phyloP scores from a whole-genome alignment of 2,888 invertebrate species.

The Exephanes ischioxanthus region DNA sequence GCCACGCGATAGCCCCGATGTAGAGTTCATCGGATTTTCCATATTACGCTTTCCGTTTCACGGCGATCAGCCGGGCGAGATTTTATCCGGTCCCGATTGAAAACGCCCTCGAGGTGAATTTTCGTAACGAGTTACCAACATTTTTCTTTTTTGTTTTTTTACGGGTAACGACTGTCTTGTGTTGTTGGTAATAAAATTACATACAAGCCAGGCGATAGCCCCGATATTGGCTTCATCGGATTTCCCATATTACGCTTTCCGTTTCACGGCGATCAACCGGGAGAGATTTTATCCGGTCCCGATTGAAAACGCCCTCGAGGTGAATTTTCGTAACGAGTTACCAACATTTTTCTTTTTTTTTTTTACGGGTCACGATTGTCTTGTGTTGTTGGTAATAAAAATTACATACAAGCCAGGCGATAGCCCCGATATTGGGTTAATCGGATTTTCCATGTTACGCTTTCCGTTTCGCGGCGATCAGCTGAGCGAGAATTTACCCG shows the following conservation, averaged over 20 bases:
- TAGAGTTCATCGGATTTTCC: constrained; percentile 41
- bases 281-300: constrained; percentile 21
- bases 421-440: constrained; percentile 36
- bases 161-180: neutral
- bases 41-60: constrained; percentile 44
- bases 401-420: constrained; percentile 46
- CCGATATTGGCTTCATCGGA: constrained; percentile 32
- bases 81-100: constrained; percentile 29
- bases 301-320: constrained; percentile 15
- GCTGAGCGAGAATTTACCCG: constrained; percentile 24
- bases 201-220: constrained; percentile 55
- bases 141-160: neutral
- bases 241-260: constrained; percentile 36
- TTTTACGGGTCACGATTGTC: neutral
- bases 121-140: neutral
- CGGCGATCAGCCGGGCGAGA: constrained; percentile 18
- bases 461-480: constrained; percentile 43
- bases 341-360: neutral
- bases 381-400: neutral
- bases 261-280: constrained; percentile 34
- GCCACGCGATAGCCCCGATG: constrained; percentile 50
- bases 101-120: neutral
- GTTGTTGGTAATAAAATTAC: neutral
- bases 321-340: neutral
- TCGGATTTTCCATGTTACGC: constrained; percentile 31